Conservation (phyloP, 2,888 invertebrate species). For the Drosophila rubida region DNA sequence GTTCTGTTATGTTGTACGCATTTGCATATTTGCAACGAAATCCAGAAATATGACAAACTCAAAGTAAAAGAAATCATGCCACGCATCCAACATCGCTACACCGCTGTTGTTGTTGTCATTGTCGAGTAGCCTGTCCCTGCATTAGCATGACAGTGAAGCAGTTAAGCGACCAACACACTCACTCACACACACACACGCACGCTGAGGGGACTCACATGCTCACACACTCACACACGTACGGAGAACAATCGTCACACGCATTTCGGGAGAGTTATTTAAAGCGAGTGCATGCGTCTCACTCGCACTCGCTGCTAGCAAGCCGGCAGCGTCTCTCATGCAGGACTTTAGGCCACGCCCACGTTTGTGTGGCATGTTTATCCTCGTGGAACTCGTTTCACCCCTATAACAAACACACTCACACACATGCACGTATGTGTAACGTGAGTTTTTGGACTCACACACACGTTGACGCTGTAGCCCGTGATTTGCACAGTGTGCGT, state of each 20-base stretch:
- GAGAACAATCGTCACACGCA: constrained; percentile 56
- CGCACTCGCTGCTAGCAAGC: constrained; percentile 23
- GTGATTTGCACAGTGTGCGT: constrained; percentile 33
- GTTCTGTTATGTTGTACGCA: not conserved
- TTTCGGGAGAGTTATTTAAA: constrained; percentile 56
- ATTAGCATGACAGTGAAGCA: constrained; percentile 38
- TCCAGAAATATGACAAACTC: constrained; percentile 6
- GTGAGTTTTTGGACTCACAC: constrained; percentile 38
- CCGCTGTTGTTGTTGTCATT: constrained; percentile 11
- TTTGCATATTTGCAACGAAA: constrained; percentile 8
- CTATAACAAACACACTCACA: constrained; percentile 20
- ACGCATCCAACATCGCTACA: not conserved
- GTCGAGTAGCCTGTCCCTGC: constrained; percentile 21
- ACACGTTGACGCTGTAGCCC: constrained; percentile 1
- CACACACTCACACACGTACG: constrained; percentile 7
- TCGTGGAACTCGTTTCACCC: constrained; percentile 58
- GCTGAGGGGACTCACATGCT: not conserved
- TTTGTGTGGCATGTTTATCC: constrained; percentile 44
- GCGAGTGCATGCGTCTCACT: constrained; percentile 36
- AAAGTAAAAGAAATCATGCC: constrained; percentile 30
- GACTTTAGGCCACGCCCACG: constrained; percentile 56
- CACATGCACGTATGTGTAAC: not conserved
- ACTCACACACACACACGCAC: not conserved
- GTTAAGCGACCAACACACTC: constrained; percentile 21
- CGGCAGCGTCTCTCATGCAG: constrained; percentile 27